phyloP scores from a whole-genome alignment of 2,113 vertebrate genomes.

The Phalacrocorax brasilianus region DNA sequence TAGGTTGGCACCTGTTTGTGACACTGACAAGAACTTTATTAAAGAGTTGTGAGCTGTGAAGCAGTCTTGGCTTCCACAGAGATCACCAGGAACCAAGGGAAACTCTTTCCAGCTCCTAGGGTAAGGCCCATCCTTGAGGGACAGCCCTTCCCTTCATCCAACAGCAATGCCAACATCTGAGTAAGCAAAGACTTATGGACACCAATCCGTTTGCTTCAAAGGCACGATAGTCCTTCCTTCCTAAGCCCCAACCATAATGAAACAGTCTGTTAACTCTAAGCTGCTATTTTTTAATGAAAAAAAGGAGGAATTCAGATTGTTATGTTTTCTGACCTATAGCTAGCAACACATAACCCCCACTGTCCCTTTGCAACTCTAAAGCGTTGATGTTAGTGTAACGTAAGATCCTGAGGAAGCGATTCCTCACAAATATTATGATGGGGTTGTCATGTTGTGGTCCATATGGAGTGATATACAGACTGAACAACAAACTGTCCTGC shows the following conservation, averaged over 20 bases:
- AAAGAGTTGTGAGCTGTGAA: background rate
- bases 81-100: background rate
- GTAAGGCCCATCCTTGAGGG: background rate
- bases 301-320: background rate
- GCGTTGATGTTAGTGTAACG: background rate
- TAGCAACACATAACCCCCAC: background rate
- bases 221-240: background rate
- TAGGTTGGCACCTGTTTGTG: background rate
- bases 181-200: background rate
- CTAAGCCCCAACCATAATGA: background rate
- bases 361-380: background rate
- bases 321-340: background rate
- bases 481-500: background rate
- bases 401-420: background rate
- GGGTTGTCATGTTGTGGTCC: background rate
- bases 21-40: background rate
- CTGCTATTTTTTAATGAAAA: background rate
- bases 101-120: background rate
- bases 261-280: background rate
- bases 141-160: background rate
- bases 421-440: constrained; percentile 28
- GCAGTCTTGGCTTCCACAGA: background rate
- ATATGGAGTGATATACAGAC: background rate
- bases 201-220: background rate
- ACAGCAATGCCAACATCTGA: background rate